A percentile compares a stretch with the other conserved stretches of the same genome.
These are phyloP conservation scores for Lasioglossum vierecki DNA, from an alignment of 2,888 invertebrate species.

Conservation along the genomic window DNA sequence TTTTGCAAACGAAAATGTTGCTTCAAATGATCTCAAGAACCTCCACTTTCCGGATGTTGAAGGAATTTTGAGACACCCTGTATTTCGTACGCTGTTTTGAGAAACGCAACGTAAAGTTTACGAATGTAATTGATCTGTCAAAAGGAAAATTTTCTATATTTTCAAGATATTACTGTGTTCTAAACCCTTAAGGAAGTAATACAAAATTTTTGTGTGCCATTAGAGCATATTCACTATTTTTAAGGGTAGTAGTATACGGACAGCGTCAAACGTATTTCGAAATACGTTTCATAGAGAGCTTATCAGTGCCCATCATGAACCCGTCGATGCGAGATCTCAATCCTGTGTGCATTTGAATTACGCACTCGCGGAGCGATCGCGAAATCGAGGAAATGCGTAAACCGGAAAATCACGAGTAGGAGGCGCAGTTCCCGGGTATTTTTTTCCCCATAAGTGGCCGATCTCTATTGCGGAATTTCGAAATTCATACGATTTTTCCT, in stretches of 20 bases:
- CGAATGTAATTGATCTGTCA: too few relatives aligned
- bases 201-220: background rate
- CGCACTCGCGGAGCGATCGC: conserved; percentile 24
- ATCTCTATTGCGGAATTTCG: background rate
- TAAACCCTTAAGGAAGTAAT: background rate
- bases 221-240: background rate
- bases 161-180: too few relatives aligned
- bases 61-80: too few relatives aligned
- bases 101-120: too few relatives aligned
- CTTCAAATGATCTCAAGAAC: too few relatives aligned
- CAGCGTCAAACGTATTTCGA: conserved; percentile 24
- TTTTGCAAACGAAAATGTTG: too few relatives aligned
- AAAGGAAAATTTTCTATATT: too few relatives aligned
- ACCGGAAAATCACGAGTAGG: conserved; percentile 37
- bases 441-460: background rate
- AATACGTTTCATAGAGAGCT: conserved; percentile 25
- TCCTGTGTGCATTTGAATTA: conserved; percentile 39
- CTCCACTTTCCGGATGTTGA: too few relatives aligned
- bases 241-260: background rate
- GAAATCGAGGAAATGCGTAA: conserved; percentile 26
- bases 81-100: too few relatives aligned
- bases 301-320: conserved; percentile 24
- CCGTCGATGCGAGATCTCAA: conserved; percentile 30
- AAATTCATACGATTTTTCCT: background rate
- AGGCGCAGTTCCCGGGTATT: conserved; percentile 9